A percentile compares a stretch with the other conserved stretches of the same genome.
These are phyloP conservation scores for Anguilla japonica DNA, from an alignment of 2,113 vertebrate genomes.

Conservation along the genomic window DNA sequence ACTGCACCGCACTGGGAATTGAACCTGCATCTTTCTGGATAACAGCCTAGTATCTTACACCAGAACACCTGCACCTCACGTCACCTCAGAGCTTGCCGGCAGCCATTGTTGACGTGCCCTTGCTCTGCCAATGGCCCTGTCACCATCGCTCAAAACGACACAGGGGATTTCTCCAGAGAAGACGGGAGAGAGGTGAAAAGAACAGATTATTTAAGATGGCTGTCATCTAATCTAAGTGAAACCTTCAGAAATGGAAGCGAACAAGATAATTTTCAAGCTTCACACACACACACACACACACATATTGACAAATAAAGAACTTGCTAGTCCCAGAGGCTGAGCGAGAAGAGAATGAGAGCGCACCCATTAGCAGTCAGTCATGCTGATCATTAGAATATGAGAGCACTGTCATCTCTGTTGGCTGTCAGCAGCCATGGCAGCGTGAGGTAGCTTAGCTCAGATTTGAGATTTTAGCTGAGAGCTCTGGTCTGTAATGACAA, in stretches of 20 bases:
- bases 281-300: too few species aligned
- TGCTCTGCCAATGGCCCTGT: too few species aligned
- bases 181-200: background rate
- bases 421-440: slow-evolving; percentile 62
- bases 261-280: background rate
- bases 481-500: slow-evolving; percentile 60
- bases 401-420: slow-evolving; percentile 66
- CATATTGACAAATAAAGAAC: slow-evolving; percentile 38
- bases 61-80: background rate
- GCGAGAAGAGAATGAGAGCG: slow-evolving; percentile 40
- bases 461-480: slow-evolving; percentile 55
- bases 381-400: slow-evolving; percentile 64
- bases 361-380: slow-evolving; percentile 65
- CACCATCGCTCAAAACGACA: background rate
- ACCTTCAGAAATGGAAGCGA: too few species aligned
- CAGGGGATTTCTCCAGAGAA: background rate
- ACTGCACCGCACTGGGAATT: background rate
- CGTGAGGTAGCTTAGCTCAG: slow-evolving; percentile 55
- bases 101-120: too few species aligned
- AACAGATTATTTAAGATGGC: background rate
- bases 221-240: slow-evolving; percentile 40
- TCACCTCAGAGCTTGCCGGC: too few species aligned
- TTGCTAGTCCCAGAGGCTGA: slow-evolving; percentile 27
- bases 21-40: background rate
- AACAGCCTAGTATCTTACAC: background rate